These are phyloP conservation scores for Drosophila sordidula DNA, from an alignment of 2,888 invertebrate genomes.

Conservation along the genomic window DNA sequence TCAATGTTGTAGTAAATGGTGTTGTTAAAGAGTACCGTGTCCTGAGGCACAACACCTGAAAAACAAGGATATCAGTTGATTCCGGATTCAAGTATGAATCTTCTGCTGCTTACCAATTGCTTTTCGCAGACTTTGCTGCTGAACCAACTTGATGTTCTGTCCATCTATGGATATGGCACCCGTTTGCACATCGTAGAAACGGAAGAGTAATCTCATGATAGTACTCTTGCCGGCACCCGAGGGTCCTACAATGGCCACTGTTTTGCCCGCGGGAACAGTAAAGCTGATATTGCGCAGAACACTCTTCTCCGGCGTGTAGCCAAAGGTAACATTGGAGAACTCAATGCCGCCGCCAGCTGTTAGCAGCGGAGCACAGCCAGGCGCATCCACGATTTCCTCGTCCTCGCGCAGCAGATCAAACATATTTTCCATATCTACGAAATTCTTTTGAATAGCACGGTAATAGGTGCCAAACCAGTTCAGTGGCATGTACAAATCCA, in stretches of 20 bases:
- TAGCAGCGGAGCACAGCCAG: constrained; percentile 90
- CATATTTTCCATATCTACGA: constrained; percentile 99
- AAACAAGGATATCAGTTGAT: not conserved
- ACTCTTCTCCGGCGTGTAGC: constrained; percentile 92
- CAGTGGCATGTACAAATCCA: constrained; percentile 97
- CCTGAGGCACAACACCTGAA: constrained; percentile 96
- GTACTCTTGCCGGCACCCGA: constrained; percentile 98
- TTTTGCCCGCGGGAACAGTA: constrained; percentile 92
- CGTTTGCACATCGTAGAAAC: constrained; percentile 97
- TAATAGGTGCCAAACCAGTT: constrained; percentile 99
- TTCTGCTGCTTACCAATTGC: constrained; percentile 86
- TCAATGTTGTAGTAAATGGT: constrained; percentile 97
- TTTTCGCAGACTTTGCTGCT: constrained; percentile 92
- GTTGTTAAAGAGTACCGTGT: constrained; percentile 97
- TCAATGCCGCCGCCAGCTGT: constrained; percentile 90
- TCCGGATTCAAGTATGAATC: not conserved
- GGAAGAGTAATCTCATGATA: constrained; percentile 95
- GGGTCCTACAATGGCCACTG: constrained; percentile 94
- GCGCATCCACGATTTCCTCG: constrained; percentile 93
- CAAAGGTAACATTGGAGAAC: constrained; percentile 95
- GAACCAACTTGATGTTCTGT: constrained; percentile 94
- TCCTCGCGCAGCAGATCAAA: constrained; percentile 96
- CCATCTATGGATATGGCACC: constrained; percentile 95
- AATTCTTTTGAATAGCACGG: constrained; percentile 98
- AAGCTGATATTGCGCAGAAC: constrained; percentile 93